phyloP scores from a whole-genome alignment of 1,140 invertebrate genomes.

The Ceratosolen solmsi region DNA sequence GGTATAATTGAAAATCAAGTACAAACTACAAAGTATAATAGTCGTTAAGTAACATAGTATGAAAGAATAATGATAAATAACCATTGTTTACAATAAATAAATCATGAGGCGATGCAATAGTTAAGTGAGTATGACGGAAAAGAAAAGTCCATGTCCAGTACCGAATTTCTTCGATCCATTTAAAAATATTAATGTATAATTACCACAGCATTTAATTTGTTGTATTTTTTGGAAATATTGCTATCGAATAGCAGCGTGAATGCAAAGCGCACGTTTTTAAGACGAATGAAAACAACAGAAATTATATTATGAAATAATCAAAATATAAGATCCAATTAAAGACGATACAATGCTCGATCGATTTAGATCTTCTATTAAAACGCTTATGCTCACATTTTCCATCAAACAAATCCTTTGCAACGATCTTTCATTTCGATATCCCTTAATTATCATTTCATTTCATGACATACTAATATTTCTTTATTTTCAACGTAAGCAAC shows the following conservation, averaged over 20 bases:
- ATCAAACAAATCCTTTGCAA: not conserved
- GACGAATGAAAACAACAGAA: not conserved
- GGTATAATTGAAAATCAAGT: constrained; percentile 69
- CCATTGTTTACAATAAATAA: constrained; percentile 48
- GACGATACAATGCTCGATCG: not conserved
- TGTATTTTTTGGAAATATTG: not conserved
- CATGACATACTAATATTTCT: not conserved
- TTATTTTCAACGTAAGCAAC: not conserved
- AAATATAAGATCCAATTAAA: constrained; percentile 11
- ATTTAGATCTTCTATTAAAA: not conserved
- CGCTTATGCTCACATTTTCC: not conserved
- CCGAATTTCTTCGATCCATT: constrained; percentile 45
- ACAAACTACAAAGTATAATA: constrained; percentile 73
- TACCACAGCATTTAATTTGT: not conserved
- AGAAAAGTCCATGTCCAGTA: constrained; percentile 52
- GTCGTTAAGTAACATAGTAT: constrained; percentile 63
- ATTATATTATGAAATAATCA: not conserved
- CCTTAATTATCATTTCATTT: not conserved
- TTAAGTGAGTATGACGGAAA: constrained; percentile 56
- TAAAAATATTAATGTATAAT: not conserved
- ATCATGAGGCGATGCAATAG: constrained; percentile 65
- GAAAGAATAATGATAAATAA: constrained; percentile 27
- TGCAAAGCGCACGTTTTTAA: not conserved
- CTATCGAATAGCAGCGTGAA: not conserved
- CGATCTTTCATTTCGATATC: not conserved